These are phyloP conservation scores for Trissolcus basalis DNA, from an alignment of 1,140 invertebrate species.

Conservation along the genomic window DNA sequence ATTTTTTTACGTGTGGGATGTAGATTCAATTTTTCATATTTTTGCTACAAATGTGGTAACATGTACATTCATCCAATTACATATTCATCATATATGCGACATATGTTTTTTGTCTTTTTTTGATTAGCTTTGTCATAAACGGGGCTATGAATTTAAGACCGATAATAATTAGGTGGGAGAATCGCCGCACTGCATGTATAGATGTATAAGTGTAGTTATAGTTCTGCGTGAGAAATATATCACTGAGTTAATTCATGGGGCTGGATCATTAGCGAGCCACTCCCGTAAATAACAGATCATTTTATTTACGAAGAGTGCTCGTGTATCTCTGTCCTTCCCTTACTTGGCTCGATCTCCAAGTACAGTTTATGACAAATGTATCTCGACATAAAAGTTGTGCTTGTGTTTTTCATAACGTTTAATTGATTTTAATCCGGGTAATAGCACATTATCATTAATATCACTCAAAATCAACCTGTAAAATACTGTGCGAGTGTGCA, in stretches of 20 bases:
- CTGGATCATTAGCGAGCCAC: constrained; percentile 44
- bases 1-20: too few species aligned
- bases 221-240: constrained; percentile 27
- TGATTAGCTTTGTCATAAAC: too few species aligned
- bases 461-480: constrained; percentile 16
- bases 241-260: constrained; percentile 32
- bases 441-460: constrained; percentile 31
- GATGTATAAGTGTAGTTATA: constrained; percentile 23
- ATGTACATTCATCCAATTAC: too few species aligned
- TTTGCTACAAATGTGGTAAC: too few species aligned
- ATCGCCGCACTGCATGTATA: neutral
- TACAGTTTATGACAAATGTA: constrained; percentile 17
- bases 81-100: too few species aligned
- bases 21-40: too few species aligned
- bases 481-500: too few species aligned
- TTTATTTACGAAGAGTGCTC: constrained; percentile 30
- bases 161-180: too few species aligned
- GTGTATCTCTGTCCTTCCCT: too few species aligned
- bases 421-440: constrained; percentile 33
- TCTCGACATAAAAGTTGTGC: constrained; percentile 7
- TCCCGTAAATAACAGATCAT: constrained; percentile 39
- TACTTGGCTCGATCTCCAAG: neutral
- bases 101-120: too few species aligned
- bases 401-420: neutral
- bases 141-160: too few species aligned